Conservation (phyloP, 2,888 invertebrate species). For the Oeneis ivallda region DNA sequence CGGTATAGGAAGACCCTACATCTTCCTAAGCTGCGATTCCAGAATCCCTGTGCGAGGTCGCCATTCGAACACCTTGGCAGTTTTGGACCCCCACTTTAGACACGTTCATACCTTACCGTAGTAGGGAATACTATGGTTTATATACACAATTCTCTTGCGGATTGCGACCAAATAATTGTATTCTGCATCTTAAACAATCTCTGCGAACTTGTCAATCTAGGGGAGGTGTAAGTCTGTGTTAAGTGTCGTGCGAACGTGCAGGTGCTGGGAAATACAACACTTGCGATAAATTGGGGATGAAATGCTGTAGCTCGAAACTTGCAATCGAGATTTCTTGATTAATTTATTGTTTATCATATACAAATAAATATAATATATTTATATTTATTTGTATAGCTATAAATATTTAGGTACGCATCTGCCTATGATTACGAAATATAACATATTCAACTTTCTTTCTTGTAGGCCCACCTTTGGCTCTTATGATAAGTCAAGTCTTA, state of each 20-base stretch:
- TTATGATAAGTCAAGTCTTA: too few species aligned
- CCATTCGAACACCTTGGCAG: too few species aligned
- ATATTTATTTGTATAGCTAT: too few species aligned
- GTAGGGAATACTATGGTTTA: too few species aligned
- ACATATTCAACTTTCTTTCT: too few species aligned
- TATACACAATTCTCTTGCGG: background rate
- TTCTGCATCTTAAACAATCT: conserved; percentile 16
- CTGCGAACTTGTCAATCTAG: conserved; percentile 25
- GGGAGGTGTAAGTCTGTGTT: conserved; percentile 42
- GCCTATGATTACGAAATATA: too few species aligned
- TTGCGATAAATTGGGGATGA: conserved; percentile 45
- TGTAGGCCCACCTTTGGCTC: too few species aligned
- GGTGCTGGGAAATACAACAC: conserved; percentile 41
- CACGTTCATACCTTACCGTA: too few species aligned
- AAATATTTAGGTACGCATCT: too few species aligned
- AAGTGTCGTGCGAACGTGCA: conserved; percentile 54
- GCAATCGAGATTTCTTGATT: conserved; percentile 22
- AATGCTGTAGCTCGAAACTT: conserved; percentile 31
- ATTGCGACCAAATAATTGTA: conserved; percentile 18
- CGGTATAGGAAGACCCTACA: too few species aligned
- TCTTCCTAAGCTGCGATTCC: too few species aligned
- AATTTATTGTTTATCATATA: conserved; percentile 19
- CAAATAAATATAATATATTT: background rate
- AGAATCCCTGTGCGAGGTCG: too few species aligned
- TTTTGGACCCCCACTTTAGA: background rate